phyloP scores from a whole-genome alignment of 2,113 vertebrate species.

The Euleptes europaea region DNA sequence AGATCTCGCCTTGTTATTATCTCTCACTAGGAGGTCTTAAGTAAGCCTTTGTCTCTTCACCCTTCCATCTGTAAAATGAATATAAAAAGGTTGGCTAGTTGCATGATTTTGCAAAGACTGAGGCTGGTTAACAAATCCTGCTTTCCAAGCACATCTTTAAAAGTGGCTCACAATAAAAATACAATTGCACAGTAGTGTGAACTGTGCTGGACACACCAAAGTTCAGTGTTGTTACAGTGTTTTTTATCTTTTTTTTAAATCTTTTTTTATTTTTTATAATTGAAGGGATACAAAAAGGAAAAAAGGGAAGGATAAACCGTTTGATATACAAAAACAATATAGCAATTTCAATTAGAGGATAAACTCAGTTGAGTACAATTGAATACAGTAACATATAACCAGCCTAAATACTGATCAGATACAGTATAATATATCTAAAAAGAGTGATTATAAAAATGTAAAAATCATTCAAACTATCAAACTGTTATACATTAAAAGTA shows the following conservation, averaged over 20 bases:
- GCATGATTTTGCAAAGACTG: neutral
- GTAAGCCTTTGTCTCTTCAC: neutral
- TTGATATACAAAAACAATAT: no score
- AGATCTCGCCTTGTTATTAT: neutral
- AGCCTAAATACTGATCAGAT: no score
- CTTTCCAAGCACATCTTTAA: neutral
- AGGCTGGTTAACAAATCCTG: neutral
- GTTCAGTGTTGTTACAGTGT: neutral
- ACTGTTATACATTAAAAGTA: no score
- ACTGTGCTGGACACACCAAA: neutral
- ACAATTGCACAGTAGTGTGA: neutral
- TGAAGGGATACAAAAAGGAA: no score
- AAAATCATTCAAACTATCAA: no score
- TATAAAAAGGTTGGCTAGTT: neutral
- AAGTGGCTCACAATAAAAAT: neutral
- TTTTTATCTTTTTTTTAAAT: slow-evolving; percentile 6
- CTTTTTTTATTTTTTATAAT: no score
- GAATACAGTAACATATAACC: no score
- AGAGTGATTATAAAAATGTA: no score
- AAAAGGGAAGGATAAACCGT: no score
- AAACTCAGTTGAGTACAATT: no score
- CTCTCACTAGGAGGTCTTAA: neutral
- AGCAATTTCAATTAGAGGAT: no score
- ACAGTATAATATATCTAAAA: no score
- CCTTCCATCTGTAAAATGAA: neutral